phyloP scores from a whole-genome alignment of 1,140 invertebrate genomes.

The Leptinotarsa defecta region DNA sequence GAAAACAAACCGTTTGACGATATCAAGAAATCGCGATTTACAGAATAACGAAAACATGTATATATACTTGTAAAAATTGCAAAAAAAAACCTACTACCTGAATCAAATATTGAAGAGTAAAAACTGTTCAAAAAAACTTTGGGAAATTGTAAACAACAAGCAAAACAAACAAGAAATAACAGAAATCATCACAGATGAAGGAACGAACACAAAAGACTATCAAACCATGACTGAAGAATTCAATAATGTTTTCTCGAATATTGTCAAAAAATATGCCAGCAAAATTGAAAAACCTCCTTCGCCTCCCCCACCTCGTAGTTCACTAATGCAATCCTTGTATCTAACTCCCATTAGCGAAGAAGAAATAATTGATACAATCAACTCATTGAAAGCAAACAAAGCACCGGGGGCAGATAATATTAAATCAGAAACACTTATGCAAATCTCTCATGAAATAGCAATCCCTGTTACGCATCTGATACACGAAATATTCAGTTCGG shows the following conservation, averaged over 20 bases:
- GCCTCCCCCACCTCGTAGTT: neutral
- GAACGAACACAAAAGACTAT: neutral
- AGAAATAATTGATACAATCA: neutral
- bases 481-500: neutral
- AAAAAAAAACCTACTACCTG: neutral
- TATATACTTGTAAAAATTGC: neutral
- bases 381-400: neutral
- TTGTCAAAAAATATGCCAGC: neutral
- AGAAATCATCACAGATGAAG: neutral
- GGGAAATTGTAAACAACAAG: neutral
- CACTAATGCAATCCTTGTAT: neutral
- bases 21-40: neutral
- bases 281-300: neutral
- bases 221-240: neutral
- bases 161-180: slow-evolving; percentile 6
- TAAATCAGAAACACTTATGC: neutral
- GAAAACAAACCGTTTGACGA: neutral
- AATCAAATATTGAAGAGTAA: neutral
- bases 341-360: neutral
- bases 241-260: neutral
- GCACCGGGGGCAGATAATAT: neutral
- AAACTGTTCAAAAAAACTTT: neutral
- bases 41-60: neutral
- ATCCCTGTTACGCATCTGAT: neutral
- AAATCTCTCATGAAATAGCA: neutral